Percentiles rank a stretch among this genome's conserved stretches.
These are phyloP conservation scores for Hylia prasina DNA, from an alignment of 2,113 vertebrate genomes.

Conservation along the genomic window DNA sequence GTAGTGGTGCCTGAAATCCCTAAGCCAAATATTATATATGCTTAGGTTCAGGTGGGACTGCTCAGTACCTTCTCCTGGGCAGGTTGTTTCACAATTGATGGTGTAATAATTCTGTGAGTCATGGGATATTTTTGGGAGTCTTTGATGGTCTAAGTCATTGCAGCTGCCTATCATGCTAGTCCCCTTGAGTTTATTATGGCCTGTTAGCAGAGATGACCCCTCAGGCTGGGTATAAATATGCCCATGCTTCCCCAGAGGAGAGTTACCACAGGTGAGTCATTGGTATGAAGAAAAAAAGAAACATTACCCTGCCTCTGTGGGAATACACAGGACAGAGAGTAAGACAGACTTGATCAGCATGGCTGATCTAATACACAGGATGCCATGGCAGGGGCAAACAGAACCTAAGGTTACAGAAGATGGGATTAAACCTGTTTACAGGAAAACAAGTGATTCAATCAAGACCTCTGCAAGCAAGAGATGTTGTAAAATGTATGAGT, in stretches of 20 bases:
- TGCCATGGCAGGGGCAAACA: too few species aligned
- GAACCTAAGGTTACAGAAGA: too few species aligned
- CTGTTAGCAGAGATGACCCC: not conserved
- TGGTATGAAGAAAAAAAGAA: not conserved
- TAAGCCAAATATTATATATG: not conserved
- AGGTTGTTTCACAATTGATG: not conserved
- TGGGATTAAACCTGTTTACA: too few species aligned
- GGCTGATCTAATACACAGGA: too few species aligned
- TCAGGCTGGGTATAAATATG: not conserved
- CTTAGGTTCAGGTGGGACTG: not conserved
- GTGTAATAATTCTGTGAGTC: not conserved
- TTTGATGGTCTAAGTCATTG: not conserved
- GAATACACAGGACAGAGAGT: too few species aligned
- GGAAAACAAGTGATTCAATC: too few species aligned
- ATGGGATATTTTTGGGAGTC: not conserved
- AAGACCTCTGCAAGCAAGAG: too few species aligned
- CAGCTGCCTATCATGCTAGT: not conserved
- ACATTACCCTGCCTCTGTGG: not conserved
- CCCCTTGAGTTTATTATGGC: not conserved
- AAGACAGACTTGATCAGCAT: too few species aligned
- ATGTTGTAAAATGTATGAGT: too few species aligned
- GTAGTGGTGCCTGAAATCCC: not conserved
- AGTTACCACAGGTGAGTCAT: not conserved
- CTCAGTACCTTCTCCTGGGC: not conserved
- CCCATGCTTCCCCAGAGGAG: too few species aligned